These are phyloP conservation scores for Drosophila tropicalis DNA, from an alignment of 1,140 invertebrate genomes.

Conservation along the genomic window DNA sequence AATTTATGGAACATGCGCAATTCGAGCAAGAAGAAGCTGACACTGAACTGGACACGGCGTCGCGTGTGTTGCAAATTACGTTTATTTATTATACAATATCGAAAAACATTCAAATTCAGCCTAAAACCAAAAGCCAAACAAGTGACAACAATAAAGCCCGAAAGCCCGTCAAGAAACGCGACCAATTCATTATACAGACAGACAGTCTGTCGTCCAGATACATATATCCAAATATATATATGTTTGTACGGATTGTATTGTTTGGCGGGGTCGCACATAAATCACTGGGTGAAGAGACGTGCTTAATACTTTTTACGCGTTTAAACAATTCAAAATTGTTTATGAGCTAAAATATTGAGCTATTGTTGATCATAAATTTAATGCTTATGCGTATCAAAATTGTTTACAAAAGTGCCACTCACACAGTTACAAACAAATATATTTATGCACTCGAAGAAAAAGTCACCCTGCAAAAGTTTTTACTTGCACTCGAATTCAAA, in stretches of 20 bases:
- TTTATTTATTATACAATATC: slow-evolving; percentile 64
- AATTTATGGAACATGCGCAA: slow-evolving; percentile 75
- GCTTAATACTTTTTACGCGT: slow-evolving; percentile 66
- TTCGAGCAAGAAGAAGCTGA: slow-evolving; percentile 34
- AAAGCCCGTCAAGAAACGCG: not conserved
- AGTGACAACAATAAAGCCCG: slow-evolving; percentile 11
- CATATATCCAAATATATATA: slow-evolving; percentile 1
- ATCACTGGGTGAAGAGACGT: slow-evolving; percentile 58
- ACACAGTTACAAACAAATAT: not conserved
- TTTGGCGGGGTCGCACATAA: slow-evolving; percentile 60
- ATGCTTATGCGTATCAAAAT: slow-evolving; percentile 10
- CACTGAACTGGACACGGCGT: slow-evolving; percentile 37
- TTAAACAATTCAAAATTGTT: slow-evolving; percentile 59
- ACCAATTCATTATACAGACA: slow-evolving; percentile 8
- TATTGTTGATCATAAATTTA: slow-evolving; percentile 63
- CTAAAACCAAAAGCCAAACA: not conserved
- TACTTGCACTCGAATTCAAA: no score
- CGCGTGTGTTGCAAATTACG: slow-evolving; percentile 73
- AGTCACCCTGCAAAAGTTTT: not conserved
- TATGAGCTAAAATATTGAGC: slow-evolving; percentile 63
- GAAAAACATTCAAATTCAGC: slow-evolving; percentile 25
- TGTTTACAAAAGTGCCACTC: slow-evolving; percentile 8
- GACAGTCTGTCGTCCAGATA: slow-evolving; percentile 1
- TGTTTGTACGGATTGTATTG: slow-evolving; percentile 23
- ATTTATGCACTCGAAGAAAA: slow-evolving; percentile 29